Evolutionary conservation across 2,888 invertebrate species (phyloP).

Genomic region (Colostygia pectinataria): DNA sequence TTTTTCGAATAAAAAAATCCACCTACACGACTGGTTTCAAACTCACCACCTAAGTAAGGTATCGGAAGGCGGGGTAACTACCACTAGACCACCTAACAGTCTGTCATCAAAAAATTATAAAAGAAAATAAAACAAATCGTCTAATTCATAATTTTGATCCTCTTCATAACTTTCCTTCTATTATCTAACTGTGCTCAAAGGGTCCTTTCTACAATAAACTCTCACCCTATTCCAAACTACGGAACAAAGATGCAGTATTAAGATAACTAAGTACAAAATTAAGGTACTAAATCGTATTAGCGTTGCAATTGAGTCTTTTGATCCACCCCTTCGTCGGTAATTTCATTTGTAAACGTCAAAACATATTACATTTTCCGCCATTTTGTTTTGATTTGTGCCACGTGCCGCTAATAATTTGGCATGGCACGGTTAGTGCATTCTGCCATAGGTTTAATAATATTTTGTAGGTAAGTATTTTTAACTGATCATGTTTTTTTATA

Average conservation of each 20-base stretch:
- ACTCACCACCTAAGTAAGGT: no score
- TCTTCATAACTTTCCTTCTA: no score
- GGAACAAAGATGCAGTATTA: conserved; percentile 10
- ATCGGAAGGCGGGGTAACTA: no score
- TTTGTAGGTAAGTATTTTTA: no score
- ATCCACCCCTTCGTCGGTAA: conserved; percentile 9
- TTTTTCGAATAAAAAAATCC: no score
- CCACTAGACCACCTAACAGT: no score
- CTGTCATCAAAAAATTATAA: no score
- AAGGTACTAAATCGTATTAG: conserved; percentile 15
- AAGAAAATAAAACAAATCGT: no score
- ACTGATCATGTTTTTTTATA: no score
- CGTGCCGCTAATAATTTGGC: conserved; percentile 13
- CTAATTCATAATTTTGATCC: no score
- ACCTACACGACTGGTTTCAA: no score
- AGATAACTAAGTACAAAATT: conserved; percentile 16
- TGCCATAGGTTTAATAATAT: neutral
- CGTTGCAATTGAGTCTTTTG: conserved; percentile 1
- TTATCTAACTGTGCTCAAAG: no score
- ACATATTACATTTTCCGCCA: conserved; percentile 15
- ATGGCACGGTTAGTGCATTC: conserved; percentile 2
- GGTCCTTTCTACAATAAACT: neutral
- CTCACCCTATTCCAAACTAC: neutral
- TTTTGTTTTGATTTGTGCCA: conserved; percentile 9
- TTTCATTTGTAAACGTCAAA: conserved; percentile 18